phyloP scores from a whole-genome alignment of 1,140 invertebrate species.

The Drosophila erecta region DNA sequence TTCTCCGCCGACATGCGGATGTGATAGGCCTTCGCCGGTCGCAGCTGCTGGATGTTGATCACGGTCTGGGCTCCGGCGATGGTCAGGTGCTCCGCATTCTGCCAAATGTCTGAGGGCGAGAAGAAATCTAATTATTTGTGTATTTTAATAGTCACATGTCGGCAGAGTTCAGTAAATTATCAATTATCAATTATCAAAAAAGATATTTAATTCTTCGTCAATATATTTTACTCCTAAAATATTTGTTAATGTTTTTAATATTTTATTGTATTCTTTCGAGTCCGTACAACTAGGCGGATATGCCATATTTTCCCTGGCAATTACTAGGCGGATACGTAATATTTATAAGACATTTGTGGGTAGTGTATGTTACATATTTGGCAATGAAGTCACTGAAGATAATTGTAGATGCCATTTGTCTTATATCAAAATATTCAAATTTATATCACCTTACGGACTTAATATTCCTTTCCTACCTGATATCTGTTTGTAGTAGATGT shows the following conservation, averaged over 20 bases:
- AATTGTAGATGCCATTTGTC: too few species aligned
- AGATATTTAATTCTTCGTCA: background rate
- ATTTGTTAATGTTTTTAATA: background rate
- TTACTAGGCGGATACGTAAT: background rate
- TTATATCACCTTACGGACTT: background rate
- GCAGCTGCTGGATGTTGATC: slow-evolving; percentile 91
- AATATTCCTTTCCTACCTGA: slow-evolving; percentile 87
- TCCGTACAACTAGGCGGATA: background rate
- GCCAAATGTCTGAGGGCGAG: slow-evolving; percentile 75
- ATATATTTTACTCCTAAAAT: background rate
- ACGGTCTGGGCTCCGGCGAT: slow-evolving; percentile 92
- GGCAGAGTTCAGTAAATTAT: too few species aligned
- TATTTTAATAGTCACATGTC: background rate
- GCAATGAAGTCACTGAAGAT: too few species aligned
- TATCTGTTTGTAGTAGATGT: slow-evolving; percentile 93
- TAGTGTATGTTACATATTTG: too few species aligned
- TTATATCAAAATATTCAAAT: too few species aligned
- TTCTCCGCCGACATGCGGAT: slow-evolving; percentile 95
- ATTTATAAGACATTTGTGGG: background rate
- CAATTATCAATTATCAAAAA: background rate
- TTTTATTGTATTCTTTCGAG: background rate
- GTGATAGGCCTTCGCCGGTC: slow-evolving; percentile 95
- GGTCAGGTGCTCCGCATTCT: slow-evolving; percentile 90
- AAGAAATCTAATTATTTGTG: background rate
- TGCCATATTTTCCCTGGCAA: background rate